These are phyloP conservation scores for Auanema sp. DNA, from an alignment of 2,888 invertebrate species.

Conservation along the genomic window DNA sequence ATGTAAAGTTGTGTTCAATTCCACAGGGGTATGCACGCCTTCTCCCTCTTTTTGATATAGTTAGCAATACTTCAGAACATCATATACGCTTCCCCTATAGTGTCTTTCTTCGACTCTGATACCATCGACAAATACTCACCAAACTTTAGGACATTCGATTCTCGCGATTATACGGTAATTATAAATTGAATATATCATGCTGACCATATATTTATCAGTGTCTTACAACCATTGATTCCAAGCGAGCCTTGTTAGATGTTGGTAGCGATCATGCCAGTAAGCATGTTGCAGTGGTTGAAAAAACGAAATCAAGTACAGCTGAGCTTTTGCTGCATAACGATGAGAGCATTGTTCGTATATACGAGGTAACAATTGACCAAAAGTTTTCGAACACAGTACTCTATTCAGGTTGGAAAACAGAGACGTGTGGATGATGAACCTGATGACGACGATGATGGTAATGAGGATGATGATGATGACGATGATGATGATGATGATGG, in stretches of 20 bases:
- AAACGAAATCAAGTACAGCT: neutral
- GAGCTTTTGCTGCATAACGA: slow-evolving; percentile 6
- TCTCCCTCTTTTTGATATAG: neutral
- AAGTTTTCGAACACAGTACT: neutral
- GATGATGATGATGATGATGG: slow-evolving; percentile 5
- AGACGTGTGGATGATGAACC: slow-evolving; percentile 20
- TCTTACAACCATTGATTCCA: slow-evolving; percentile 19
- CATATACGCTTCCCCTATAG: slow-evolving; percentile 12
- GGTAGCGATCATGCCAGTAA: slow-evolving; percentile 10
- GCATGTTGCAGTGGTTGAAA: slow-evolving; percentile 13
- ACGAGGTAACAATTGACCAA: slow-evolving; percentile 5
- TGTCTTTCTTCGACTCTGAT: slow-evolving; percentile 5
- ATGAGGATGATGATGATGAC: slow-evolving; percentile 9
- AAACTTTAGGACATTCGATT: slow-evolving; percentile 11
- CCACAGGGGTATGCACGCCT: slow-evolving; percentile 71
- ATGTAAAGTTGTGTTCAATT: slow-evolving; percentile 85
- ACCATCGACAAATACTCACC: no score
- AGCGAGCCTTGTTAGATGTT: slow-evolving; percentile 14
- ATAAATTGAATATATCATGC: neutral
- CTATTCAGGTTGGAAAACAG: slow-evolving; percentile 15
- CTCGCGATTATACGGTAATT: slow-evolving; percentile 19
- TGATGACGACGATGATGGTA: slow-evolving; percentile 17
- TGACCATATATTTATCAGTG: slow-evolving; percentile 6
- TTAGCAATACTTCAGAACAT: slow-evolving; percentile 11
- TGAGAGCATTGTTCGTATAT: slow-evolving; percentile 12